Percentiles rank a stretch among this genome's conserved stretches.
Conservation (phyloP, 2,888 invertebrate genomes). For the Hofmannophila pseudospretella region DNA sequence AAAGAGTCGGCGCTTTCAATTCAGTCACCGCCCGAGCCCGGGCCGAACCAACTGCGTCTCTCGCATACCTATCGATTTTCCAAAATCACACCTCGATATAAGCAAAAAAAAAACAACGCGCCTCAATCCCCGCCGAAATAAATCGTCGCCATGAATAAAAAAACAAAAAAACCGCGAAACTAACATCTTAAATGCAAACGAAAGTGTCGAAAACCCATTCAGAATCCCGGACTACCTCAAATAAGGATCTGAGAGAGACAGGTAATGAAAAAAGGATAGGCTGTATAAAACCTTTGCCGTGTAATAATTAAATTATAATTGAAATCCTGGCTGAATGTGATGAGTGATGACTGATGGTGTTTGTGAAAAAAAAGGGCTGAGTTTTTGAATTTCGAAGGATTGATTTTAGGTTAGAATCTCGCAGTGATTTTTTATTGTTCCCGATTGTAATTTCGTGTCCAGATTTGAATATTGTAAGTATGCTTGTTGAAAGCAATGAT, state of each 20-base stretch:
- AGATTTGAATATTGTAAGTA: too few species aligned
- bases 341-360: neutral
- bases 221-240: conserved; percentile 25
- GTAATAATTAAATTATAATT: conserved; percentile 21
- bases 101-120: conserved; percentile 13
- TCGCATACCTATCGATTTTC: conserved; percentile 3
- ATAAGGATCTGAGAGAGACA: conserved; percentile 31
- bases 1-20: too few species aligned
- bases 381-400: conserved; percentile 5
- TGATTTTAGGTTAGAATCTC: neutral
- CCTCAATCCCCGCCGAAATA: conserved; percentile 6
- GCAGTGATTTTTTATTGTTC: neutral
- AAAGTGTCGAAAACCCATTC: conserved; percentile 13
- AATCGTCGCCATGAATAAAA: conserved; percentile 30
- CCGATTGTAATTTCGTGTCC: too few species aligned
- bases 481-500: neutral
- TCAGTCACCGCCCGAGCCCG: conserved; percentile 62
- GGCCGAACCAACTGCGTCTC: conserved; percentile 28
- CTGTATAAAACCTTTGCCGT: conserved; percentile 17
- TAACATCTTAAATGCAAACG: conserved; percentile 22
- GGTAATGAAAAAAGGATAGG: conserved; percentile 26
- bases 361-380: neutral
- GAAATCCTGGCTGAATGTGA: conserved; percentile 14
- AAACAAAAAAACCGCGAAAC: conserved; percentile 13
- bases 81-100: neutral